A percentile compares a stretch with the other conserved stretches of the same genome.
These are phyloP conservation scores for Ylistrum balloti DNA, from an alignment of 1,140 invertebrate species.

Conservation along the genomic window DNA sequence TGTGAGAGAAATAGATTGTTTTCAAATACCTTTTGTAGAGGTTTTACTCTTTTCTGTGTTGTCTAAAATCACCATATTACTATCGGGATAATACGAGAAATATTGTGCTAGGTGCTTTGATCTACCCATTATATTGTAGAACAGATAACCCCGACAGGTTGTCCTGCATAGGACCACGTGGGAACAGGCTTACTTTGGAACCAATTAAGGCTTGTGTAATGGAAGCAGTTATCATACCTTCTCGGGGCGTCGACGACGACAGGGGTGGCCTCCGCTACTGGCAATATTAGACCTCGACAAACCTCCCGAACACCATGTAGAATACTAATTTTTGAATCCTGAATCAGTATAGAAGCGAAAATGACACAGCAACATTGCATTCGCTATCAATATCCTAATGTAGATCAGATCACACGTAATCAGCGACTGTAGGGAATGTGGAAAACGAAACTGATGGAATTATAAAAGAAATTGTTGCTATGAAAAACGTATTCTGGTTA, in stretches of 20 bases:
- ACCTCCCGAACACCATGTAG: neutral
- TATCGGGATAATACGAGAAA: slow-evolving; percentile 11
- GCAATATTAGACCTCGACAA: neutral
- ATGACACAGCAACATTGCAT: neutral
- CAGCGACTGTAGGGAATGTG: too few species aligned
- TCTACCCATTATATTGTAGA: neutral
- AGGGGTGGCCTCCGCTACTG: neutral
- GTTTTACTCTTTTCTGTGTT: neutral
- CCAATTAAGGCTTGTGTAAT: slow-evolving; percentile 17
- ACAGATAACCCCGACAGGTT: neutral
- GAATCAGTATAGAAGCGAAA: neutral
- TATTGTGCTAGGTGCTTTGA: neutral
- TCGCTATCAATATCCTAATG: neutral
- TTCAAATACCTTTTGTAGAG: slow-evolving; percentile 46
- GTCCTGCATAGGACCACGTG: neutral
- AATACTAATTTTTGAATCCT: slow-evolving; percentile 2
- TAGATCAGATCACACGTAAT: neutral
- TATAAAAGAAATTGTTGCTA: too few species aligned
- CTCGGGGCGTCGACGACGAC: neutral
- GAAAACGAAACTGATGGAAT: too few species aligned
- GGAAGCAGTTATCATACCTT: neutral
- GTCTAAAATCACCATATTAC: neutral
- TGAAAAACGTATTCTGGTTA: too few species aligned
- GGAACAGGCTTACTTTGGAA: neutral
- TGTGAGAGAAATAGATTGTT: slow-evolving; percentile 6